Percentiles rank a stretch among this genome's conserved stretches.
These are phyloP conservation scores for Gadus macrocephalus DNA, from an alignment of 2,113 vertebrate species.

Conservation along the genomic window DNA sequence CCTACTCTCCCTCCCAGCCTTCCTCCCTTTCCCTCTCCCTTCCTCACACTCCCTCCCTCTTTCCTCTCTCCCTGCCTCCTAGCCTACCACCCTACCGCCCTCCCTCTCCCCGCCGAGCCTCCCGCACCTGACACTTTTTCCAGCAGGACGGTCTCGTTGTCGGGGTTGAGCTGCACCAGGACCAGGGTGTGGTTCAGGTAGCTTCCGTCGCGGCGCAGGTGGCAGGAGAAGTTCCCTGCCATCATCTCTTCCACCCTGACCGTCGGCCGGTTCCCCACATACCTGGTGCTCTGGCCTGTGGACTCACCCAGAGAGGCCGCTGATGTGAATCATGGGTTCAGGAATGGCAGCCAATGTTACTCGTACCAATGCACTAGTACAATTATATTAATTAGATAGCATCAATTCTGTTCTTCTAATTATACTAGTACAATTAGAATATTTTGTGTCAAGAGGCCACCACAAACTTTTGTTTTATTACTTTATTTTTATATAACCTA, in stretches of 20 bases:
- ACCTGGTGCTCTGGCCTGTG: not conserved
- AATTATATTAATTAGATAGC: too few species aligned
- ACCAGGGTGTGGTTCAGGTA: slow-evolving; percentile 69
- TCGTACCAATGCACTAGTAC: too few species aligned
- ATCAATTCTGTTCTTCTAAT: not conserved
- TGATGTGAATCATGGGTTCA: not conserved
- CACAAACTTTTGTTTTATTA: too few species aligned
- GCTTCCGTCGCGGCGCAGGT: slow-evolving; percentile 37
- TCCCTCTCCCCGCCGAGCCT: not conserved
- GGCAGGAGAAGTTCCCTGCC: slow-evolving; percentile 72
- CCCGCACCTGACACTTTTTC: not conserved
- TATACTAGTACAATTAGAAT: not conserved
- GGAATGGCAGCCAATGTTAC: too few species aligned
- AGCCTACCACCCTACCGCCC: not conserved
- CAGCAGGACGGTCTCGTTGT: slow-evolving; percentile 55
- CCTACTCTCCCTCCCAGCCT: slow-evolving; percentile 2
- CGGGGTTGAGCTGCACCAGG: slow-evolving; percentile 50
- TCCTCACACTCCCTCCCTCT: not conserved
- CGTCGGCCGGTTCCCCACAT: slow-evolving; percentile 47
- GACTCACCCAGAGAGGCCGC: not conserved
- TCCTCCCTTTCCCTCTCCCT: not conserved
- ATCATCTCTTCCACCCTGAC: slow-evolving; percentile 53
- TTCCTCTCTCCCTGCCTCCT: not conserved
- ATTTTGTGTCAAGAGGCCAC: not conserved
- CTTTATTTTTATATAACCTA: too few species aligned